Percentiles rank a stretch among this genome's conserved stretches.
Evolutionary conservation across 2,797 vertebrate species (phyloP).

Genomic region (Melanogrammus aeglefinus): DNA sequence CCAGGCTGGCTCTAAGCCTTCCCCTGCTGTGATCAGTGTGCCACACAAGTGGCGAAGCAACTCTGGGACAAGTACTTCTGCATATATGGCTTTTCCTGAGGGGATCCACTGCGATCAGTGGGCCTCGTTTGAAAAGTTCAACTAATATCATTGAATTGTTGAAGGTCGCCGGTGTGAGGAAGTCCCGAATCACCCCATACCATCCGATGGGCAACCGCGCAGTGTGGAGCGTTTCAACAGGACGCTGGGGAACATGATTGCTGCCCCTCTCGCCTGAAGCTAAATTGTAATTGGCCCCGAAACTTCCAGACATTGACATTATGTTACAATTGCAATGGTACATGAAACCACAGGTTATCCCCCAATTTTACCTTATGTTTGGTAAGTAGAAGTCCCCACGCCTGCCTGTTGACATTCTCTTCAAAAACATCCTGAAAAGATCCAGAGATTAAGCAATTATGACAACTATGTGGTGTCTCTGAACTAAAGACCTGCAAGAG

Average conservation of each 20-base stretch:
- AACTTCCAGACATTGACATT: slow-evolving; percentile 13
- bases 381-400: neutral
- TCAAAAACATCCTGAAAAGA: too few species aligned
- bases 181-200: slow-evolving; percentile 13
- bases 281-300: slow-evolving; percentile 13
- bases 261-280: slow-evolving; percentile 1
- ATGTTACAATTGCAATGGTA: slow-evolving; percentile 22
- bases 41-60: too few species aligned
- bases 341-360: slow-evolving; percentile 20
- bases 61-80: too few species aligned
- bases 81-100: too few species aligned
- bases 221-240: slow-evolving; percentile 17
- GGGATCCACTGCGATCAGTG: too few species aligned
- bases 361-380: slow-evolving; percentile 22
- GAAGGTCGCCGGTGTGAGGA: slow-evolving; percentile 16
- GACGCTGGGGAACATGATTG: slow-evolving; percentile 25
- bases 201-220: slow-evolving; percentile 15
- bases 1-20: neutral
- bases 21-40: too few species aligned
- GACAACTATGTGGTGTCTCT: neutral
- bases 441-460: too few species aligned
- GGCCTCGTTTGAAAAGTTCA: slow-evolving; percentile 31
- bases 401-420: slow-evolving; percentile 11
- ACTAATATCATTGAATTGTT: slow-evolving; percentile 22
- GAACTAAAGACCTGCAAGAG: slow-evolving; percentile 15